These are phyloP conservation scores for Brachyalestes nurse DNA, from an alignment of 2,797 vertebrate genomes.

Conservation along the genomic window DNA sequence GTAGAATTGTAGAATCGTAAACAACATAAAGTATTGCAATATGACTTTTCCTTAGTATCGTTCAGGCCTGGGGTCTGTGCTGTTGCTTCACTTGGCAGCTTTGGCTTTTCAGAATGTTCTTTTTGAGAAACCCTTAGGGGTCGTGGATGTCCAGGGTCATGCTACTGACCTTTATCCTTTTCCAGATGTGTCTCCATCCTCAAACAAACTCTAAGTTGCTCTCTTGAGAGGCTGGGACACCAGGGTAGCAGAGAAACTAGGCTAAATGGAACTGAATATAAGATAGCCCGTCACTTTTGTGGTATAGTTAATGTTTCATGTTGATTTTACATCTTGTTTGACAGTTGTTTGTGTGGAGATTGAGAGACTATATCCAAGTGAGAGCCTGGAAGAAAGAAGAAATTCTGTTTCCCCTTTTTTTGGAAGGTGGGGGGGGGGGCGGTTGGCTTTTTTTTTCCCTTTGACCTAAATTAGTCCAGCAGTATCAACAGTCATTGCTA, in stretches of 20 bases:
- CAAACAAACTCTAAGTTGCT: background rate
- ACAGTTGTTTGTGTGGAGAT: background rate
- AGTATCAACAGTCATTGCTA: background rate
- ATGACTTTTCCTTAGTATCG: background rate
- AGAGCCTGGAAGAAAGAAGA: background rate
- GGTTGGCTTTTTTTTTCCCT: background rate
- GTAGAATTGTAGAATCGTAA: too few species aligned
- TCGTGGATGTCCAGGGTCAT: conserved; percentile 34
- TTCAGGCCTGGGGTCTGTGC: background rate
- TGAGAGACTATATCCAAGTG: background rate
- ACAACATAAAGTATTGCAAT: background rate
- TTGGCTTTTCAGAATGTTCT: conserved; percentile 14
- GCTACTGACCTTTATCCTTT: conserved; percentile 23
- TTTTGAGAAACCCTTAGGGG: conserved; percentile 33
- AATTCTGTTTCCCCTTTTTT: too few species aligned
- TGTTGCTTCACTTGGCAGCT: background rate
- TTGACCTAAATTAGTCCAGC: background rate
- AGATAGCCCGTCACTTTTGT: background rate
- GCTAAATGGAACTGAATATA: background rate
- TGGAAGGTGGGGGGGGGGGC: too few species aligned
- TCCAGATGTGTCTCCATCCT: conserved; percentile 47
- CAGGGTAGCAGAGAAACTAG: conserved; percentile 14
- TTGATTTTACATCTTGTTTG: too few species aligned
- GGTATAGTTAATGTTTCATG: background rate
- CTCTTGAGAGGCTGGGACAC: background rate